A percentile compares a stretch with the other conserved stretches of the same genome.
These are phyloP conservation scores for Chiloscyllium plagiosum DNA, from an alignment of 2,113 vertebrate genomes.

Conservation along the genomic window DNA sequence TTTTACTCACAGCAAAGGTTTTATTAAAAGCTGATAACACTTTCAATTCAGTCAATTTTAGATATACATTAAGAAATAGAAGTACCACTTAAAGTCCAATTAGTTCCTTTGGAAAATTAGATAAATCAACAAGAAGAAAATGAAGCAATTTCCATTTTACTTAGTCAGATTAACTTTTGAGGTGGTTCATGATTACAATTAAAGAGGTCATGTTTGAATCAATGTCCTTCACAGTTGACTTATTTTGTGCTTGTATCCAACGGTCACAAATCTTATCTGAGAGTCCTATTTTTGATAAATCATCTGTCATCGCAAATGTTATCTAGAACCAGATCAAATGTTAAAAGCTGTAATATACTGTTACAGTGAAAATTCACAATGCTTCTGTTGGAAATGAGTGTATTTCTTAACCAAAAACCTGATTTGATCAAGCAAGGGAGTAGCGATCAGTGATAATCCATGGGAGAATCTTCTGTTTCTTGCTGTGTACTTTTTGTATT, in stretches of 20 bases:
- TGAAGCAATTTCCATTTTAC: slow-evolving; percentile 30
- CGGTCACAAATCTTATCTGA: not conserved
- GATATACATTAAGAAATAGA: not conserved
- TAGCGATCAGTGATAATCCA: not conserved
- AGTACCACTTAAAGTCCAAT: not conserved
- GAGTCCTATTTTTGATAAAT: not conserved
- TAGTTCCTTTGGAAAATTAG: slow-evolving; percentile 14
- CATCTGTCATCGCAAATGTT: not conserved
- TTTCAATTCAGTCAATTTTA: slow-evolving; percentile 13
- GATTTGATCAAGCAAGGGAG: not conserved
- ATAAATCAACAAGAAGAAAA: not conserved
- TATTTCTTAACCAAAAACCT: not conserved
- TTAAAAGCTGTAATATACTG: not conserved
- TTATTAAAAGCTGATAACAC: not conserved
- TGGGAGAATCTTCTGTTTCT: not conserved
- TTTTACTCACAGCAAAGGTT: not conserved
- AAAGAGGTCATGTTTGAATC: not conserved
- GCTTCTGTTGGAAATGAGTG: not conserved
- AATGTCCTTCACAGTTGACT: not conserved
- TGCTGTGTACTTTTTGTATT: not conserved
- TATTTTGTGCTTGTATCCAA: not conserved
- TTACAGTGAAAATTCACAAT: not conserved
- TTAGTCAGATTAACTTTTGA: not conserved
- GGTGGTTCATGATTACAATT: not conserved
- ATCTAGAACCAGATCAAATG: not conserved